A percentile compares a stretch with the other conserved stretches of the same genome.
Evolutionary conservation across 2,888 invertebrate species (phyloP).

Genomic region (Tinea semifulvella): DNA sequence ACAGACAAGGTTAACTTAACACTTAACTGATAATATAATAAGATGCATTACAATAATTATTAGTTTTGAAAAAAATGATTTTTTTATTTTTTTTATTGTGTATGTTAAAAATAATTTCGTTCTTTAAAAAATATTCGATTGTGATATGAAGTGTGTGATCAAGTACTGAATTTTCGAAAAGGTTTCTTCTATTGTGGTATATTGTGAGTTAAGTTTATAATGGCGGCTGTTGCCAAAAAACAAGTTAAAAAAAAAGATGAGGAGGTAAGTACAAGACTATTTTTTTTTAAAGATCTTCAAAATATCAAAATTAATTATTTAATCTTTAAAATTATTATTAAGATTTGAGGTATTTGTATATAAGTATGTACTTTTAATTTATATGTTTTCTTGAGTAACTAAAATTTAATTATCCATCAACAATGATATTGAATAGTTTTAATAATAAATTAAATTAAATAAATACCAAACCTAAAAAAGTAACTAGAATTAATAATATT

Average conservation of each 20-base stretch:
- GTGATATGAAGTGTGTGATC: constrained; percentile 17
- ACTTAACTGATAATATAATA: background rate
- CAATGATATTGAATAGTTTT: no score
- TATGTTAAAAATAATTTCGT: constrained; percentile 23
- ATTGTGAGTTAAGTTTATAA: constrained; percentile 38
- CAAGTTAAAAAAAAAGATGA: constrained; percentile 23
- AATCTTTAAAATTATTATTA: constrained; percentile 3
- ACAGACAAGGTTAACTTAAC: constrained; percentile 6
- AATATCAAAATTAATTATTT: background rate
- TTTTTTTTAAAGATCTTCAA: constrained; percentile 2
- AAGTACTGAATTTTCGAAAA: no score
- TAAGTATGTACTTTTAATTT: no score
- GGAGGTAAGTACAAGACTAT: constrained; percentile 40
- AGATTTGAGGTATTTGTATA: constrained; percentile 16
- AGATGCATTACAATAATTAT: background rate
- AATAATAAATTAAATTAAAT: no score
- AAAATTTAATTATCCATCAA: no score
- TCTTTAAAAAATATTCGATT: constrained; percentile 19
- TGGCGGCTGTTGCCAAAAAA: constrained; percentile 55
- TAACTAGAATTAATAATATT: no score
- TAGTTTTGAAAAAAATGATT: background rate
- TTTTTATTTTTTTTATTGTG: no score
- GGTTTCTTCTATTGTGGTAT: constrained; percentile 52
- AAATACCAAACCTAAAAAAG: no score
- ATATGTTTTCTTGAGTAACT: no score